These are phyloP conservation scores for Malacoraja senta DNA, from an alignment of 2,797 vertebrate species.

Conservation along the genomic window DNA sequence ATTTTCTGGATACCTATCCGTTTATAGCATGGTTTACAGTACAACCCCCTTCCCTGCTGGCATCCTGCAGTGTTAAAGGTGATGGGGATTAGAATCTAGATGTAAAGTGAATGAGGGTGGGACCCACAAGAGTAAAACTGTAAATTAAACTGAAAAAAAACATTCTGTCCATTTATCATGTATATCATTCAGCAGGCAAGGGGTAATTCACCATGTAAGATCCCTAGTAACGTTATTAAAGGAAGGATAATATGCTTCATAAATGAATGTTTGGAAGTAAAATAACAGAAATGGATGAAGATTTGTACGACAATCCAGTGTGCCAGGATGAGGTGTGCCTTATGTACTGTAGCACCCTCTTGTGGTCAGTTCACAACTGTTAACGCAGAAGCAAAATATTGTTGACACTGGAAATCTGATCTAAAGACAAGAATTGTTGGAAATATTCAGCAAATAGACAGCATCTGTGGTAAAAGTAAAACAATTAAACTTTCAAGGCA, in stretches of 20 bases:
- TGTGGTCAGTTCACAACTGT: not conserved
- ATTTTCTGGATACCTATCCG: not conserved
- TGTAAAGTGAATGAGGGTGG: too few relatives aligned
- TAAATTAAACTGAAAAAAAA: not conserved
- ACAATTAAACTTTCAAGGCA: too few relatives aligned
- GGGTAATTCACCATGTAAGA: not conserved
- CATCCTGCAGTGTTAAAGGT: too few relatives aligned
- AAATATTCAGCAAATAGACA: too few relatives aligned
- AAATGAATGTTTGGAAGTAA: not conserved
- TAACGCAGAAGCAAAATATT: too few relatives aligned
- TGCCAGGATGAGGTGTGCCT: not conserved
- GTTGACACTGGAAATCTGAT: too few relatives aligned
- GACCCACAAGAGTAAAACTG: too few relatives aligned
- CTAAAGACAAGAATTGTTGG: too few relatives aligned
- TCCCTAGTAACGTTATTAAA: not conserved
- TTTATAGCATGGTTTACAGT: not conserved
- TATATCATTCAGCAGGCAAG: not conserved
- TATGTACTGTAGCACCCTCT: slow-evolving; percentile 3
- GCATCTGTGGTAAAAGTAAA: too few relatives aligned
- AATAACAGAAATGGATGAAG: slow-evolving; percentile 2
- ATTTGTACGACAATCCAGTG: not conserved
- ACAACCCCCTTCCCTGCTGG: not conserved
- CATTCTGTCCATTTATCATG: not conserved
- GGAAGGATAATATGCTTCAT: not conserved
- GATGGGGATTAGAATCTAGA: too few relatives aligned